Percentiles rank a stretch among this genome's conserved stretches.
Conservation (phyloP, 2,797 vertebrate species). For the Cossypha polioptera region DNA sequence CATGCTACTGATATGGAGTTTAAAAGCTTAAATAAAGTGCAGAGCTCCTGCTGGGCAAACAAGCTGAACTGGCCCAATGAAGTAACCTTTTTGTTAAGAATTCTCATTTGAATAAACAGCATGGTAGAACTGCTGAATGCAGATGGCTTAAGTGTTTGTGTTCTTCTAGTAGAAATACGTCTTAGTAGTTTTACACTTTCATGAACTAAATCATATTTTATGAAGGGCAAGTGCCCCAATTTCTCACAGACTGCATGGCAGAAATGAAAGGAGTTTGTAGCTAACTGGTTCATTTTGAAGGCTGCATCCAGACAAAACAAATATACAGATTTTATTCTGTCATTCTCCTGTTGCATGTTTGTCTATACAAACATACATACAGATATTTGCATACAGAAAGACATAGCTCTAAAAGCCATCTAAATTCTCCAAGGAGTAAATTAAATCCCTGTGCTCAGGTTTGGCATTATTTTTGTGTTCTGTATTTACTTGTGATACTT, state of each 20-base stretch:
- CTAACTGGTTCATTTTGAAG: background rate
- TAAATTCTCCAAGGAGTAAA: background rate
- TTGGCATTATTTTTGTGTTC: background rate
- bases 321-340: background rate
- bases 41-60: conserved; percentile 66
- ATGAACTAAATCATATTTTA: conserved; percentile 15
- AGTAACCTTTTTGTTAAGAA: conserved; percentile 72
- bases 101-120: conserved; percentile 76
- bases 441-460: background rate
- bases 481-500: background rate
- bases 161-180: conserved; percentile 5
- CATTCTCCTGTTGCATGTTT: background rate
- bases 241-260: background rate
- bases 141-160: conserved; percentile 57
- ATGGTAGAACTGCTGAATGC: conserved; percentile 65
- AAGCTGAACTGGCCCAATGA: conserved; percentile 62
- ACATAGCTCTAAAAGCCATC: background rate
- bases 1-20: conserved; percentile 66
- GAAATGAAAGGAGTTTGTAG: background rate
- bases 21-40: conserved; percentile 71
- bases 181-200: background rate
- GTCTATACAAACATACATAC: background rate
- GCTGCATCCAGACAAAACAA: background rate
- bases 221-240: background rate
- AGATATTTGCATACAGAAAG: background rate